These are phyloP conservation scores for Xylota sylvarum DNA, from an alignment of 2,888 invertebrate genomes.

Conservation along the genomic window DNA sequence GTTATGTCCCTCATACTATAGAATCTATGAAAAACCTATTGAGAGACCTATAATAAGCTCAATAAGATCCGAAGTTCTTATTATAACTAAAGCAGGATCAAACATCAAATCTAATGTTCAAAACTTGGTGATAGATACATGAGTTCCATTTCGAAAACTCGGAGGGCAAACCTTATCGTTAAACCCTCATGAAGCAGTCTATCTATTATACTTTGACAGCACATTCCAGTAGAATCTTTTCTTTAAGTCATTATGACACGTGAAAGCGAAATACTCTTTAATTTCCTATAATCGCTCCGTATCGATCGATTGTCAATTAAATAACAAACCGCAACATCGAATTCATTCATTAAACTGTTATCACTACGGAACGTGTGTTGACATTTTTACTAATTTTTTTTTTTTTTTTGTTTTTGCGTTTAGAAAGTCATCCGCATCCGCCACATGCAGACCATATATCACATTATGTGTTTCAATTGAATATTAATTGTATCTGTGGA, in stretches of 20 bases:
- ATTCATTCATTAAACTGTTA: slow-evolving; percentile 61
- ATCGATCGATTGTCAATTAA: slow-evolving; percentile 11
- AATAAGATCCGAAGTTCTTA: too few species aligned
- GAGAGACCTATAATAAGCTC: too few species aligned
- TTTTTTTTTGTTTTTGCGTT: slow-evolving; percentile 32
- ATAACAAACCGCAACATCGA: slow-evolving; percentile 30
- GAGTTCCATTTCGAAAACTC: too few species aligned
- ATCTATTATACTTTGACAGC: too few species aligned
- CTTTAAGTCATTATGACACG: background rate
- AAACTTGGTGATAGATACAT: too few species aligned
- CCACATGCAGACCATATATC: slow-evolving; percentile 56
- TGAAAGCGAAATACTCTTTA: background rate
- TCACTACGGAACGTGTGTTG: slow-evolving; percentile 50
- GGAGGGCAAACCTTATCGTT: too few species aligned
- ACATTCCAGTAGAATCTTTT: background rate
- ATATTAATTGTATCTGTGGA: slow-evolving; percentile 52
- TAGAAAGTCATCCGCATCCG: slow-evolving; percentile 58
- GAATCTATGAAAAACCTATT: too few species aligned
- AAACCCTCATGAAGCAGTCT: too few species aligned
- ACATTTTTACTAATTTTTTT: slow-evolving; percentile 27
- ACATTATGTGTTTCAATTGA: slow-evolving; percentile 44
- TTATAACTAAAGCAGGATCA: too few species aligned
- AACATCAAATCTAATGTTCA: too few species aligned
- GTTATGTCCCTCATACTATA: too few species aligned
- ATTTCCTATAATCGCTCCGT: background rate